Evolutionary conservation across 2,888 invertebrate species (phyloP).

Genomic region (Pherbina coryleti): DNA sequence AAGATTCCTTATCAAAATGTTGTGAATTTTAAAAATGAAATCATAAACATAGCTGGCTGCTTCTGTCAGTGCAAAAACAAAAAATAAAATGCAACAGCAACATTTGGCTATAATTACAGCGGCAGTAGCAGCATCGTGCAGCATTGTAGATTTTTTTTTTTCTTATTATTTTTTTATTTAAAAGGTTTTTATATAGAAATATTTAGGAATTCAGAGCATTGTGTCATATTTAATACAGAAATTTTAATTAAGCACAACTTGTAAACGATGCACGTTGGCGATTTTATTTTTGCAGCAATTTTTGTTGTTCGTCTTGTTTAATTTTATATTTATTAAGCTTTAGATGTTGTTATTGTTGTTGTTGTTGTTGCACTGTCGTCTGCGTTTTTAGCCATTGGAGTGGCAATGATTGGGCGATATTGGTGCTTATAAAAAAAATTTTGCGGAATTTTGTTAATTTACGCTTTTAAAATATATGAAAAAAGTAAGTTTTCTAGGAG

Average conservation of each 20-base stretch:
- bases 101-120: not conserved
- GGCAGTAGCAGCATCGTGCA: not conserved
- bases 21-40: conserved; percentile 58
- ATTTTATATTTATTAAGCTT: not conserved
- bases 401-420: not conserved
- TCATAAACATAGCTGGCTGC: conserved; percentile 55
- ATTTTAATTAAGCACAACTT: conserved; percentile 70
- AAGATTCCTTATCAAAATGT: conserved; percentile 48
- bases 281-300: conserved; percentile 39
- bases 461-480: not conserved
- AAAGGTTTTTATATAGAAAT: conserved; percentile 42
- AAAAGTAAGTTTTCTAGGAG: not conserved
- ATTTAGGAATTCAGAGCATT: conserved; percentile 69
- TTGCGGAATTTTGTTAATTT: conserved; percentile 16
- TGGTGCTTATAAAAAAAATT: not conserved
- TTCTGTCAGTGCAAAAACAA: not conserved
- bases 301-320: not conserved
- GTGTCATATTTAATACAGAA: conserved; percentile 70
- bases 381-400: not conserved
- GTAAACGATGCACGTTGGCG: conserved; percentile 66
- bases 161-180: not conserved
- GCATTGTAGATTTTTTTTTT: not conserved
- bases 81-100: not conserved
- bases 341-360: not conserved
- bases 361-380: not conserved